phyloP scores from a whole-genome alignment of 2,797 vertebrate species.

The Clarias platycephalus region DNA sequence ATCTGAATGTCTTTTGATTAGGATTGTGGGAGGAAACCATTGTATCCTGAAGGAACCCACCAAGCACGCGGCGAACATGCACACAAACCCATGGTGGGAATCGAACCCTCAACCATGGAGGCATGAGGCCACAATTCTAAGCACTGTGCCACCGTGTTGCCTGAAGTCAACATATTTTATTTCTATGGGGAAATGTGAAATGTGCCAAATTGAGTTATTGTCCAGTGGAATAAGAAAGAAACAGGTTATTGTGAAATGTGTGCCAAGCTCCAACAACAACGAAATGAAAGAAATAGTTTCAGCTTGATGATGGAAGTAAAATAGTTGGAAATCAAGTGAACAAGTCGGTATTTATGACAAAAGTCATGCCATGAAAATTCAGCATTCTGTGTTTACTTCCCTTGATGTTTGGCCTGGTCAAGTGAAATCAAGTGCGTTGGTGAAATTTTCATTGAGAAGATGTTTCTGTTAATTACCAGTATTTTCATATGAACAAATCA shows the following conservation, averaged over 20 bases:
- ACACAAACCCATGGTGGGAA: too few relatives aligned
- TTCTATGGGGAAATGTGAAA: too few relatives aligned
- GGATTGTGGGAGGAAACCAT: too few relatives aligned
- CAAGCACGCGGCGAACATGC: too few relatives aligned
- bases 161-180: background rate
- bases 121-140: too few relatives aligned
- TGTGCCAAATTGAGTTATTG: background rate
- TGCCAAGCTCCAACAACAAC: background rate
- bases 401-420: background rate
- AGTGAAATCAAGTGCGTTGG: background rate
- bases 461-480: background rate
- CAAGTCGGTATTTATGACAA: background rate
- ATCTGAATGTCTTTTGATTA: too few relatives aligned
- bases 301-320: background rate
- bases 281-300: constrained; percentile 7
- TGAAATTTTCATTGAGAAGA: background rate
- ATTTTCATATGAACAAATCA: background rate
- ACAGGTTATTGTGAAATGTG: background rate
- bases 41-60: too few relatives aligned
- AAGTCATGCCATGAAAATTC: background rate
- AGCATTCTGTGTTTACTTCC: too few relatives aligned
- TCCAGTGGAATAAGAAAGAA: background rate
- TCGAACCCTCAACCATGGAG: too few relatives aligned
- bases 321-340: background rate
- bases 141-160: too few relatives aligned